Conservation (phyloP, 2,797 vertebrate species). For the Pseudomugil gertrudae region DNA sequence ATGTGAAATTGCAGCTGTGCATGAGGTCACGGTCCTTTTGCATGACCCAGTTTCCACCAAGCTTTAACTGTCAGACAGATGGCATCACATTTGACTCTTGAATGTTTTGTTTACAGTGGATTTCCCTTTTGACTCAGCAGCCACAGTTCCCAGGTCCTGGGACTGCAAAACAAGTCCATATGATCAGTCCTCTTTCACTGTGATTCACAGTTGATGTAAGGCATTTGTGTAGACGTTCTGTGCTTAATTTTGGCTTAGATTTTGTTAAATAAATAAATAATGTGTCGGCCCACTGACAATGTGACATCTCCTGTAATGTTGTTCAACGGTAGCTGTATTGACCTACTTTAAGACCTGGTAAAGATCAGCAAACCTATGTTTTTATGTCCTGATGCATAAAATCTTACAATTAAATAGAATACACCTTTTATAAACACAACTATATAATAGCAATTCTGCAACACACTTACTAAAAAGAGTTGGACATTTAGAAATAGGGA, state of each 20-base stretch:
- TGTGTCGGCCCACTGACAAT: too few species aligned
- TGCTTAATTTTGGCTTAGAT: neutral
- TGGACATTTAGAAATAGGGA: slow-evolving; percentile 13
- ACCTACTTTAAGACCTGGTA: neutral
- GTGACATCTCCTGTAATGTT: neutral
- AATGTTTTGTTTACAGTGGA: neutral
- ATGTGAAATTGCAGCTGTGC: neutral
- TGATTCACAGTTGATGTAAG: neutral
- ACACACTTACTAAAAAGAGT: slow-evolving; percentile 1
- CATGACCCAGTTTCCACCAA: neutral
- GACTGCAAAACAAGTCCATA: neutral
- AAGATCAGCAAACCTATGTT: neutral
- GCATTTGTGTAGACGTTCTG: neutral
- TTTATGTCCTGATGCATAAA: neutral
- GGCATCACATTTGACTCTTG: neutral
- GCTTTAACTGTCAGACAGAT: neutral
- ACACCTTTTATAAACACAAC: neutral
- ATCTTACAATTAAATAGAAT: neutral
- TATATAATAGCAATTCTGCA: neutral
- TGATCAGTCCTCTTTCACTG: neutral
- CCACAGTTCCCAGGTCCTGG: neutral
- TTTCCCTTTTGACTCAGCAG: neutral
- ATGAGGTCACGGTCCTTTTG: neutral
- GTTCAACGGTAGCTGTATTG: neutral
- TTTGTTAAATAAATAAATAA: neutral